Conservation (phyloP, 2,113 vertebrate species). For the Rynchops niger region DNA sequence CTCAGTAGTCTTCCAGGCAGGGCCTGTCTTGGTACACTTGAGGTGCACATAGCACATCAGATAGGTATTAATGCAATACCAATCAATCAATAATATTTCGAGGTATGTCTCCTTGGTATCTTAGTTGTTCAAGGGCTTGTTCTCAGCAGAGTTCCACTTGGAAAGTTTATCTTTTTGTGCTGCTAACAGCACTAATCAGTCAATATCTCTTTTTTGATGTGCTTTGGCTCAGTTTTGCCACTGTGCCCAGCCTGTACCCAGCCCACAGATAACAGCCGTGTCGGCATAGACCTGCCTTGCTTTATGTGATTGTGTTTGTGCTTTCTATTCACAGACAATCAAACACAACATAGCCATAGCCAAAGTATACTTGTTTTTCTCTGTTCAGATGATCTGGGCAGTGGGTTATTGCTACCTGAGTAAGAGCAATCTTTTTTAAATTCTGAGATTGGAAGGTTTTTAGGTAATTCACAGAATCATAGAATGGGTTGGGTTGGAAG, state of each 20-base stretch:
- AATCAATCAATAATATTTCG: not conserved
- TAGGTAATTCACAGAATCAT: not conserved
- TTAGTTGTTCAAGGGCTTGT: not conserved
- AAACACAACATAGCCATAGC: not conserved
- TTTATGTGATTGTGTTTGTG: not conserved
- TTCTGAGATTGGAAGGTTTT: not conserved
- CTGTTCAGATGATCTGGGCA: not conserved
- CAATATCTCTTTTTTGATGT: not conserved
- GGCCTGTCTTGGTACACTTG: not conserved
- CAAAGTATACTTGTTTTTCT: not conserved
- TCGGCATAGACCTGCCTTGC: not conserved
- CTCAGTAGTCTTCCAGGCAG: not conserved
- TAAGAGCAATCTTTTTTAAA: not conserved
- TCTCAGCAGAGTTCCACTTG: not conserved
- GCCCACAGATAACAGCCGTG: not conserved
- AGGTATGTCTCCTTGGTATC: not conserved
- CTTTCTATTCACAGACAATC: not conserved
- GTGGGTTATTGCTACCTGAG: not conserved
- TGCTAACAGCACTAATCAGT: not conserved
- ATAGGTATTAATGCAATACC: not conserved
- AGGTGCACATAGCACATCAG: not conserved
- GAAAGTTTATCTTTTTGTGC: not conserved
- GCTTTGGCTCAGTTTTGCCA: not conserved
- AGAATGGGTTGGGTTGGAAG: too few relatives aligned
- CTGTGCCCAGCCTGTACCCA: not conserved